Conservation (phyloP, 2,797 vertebrate species). For the Telmatherina bonti region DNA sequence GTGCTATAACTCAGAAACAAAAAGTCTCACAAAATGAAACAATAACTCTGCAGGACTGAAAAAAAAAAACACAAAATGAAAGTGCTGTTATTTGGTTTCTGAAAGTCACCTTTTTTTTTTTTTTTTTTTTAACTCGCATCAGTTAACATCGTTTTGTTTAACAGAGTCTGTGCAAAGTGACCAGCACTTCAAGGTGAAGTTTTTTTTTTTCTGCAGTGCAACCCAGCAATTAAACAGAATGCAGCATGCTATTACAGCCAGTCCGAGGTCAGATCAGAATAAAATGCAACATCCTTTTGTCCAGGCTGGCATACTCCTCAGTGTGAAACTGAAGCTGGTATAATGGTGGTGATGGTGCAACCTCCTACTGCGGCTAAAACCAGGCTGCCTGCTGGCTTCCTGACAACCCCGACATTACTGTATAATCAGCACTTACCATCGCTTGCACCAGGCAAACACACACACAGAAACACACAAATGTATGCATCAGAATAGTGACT, state of each 20-base stretch:
- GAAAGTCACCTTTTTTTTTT: conserved; percentile 14
- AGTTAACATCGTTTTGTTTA: conserved; percentile 36
- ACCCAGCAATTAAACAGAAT: conserved; percentile 37
- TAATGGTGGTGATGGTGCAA: conserved; percentile 63
- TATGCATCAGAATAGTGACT: conserved; percentile 33
- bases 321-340: conserved; percentile 61
- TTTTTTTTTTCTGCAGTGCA: conserved; percentile 19
- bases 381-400: conserved; percentile 78
- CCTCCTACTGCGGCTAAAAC: conserved; percentile 73
- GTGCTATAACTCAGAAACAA: not conserved
- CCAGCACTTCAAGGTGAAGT: conserved; percentile 29
- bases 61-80: not conserved
- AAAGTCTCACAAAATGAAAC: conserved; percentile 6
- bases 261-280: conserved; percentile 37
- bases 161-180: conserved; percentile 32
- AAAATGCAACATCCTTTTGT: conserved; percentile 46
- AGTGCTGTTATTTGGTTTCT: conserved; percentile 16
- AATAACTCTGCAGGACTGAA: not conserved
- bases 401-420: conserved; percentile 75
- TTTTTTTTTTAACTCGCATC: conserved; percentile 3
- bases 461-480: conserved; percentile 36
- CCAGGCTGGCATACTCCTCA: conserved; percentile 46
- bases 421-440: conserved; percentile 70
- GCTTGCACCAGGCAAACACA: conserved; percentile 36
- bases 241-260: conserved; percentile 32